A percentile compares a stretch with the other conserved stretches of the same genome.
Evolutionary conservation across 2,888 invertebrate genomes (phyloP).

Genomic region (Notocelia uddmanniana): DNA sequence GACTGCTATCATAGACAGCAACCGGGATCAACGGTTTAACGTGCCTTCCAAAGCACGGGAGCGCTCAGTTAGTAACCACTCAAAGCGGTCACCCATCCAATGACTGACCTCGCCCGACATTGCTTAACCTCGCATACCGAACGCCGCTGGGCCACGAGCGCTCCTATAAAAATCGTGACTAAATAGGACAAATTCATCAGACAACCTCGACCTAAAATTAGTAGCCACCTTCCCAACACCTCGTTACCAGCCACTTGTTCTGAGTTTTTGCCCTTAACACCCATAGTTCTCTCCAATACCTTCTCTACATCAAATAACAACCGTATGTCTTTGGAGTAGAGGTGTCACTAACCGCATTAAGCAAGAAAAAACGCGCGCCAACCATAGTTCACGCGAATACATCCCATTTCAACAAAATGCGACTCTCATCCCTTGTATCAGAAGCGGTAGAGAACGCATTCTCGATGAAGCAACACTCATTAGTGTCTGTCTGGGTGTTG

Average conservation of each 20-base stretch:
- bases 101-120: no score
- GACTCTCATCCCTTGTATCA: not conserved
- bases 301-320: not conserved
- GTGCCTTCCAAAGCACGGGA: no score
- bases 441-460: not conserved
- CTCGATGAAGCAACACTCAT: constrained; percentile 44
- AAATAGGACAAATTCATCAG: constrained; percentile 5
- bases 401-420: not conserved
- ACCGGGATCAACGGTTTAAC: no score
- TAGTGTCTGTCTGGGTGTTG: constrained; percentile 50
- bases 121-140: no score
- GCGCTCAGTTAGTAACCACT: no score
- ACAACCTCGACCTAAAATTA: constrained; percentile 16
- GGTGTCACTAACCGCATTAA: not conserved
- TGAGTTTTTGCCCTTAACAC: constrained; percentile 32
- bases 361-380: not conserved
- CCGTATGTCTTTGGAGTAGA: not conserved
- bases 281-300: not conserved
- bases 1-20: no score
- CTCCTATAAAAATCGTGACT: not conserved
- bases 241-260: constrained; percentile 38
- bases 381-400: not conserved
- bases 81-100: no score
- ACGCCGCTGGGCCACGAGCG: no score
- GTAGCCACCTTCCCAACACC: constrained; percentile 17